phyloP scores from a whole-genome alignment of 2,888 invertebrate genomes.

The Patella depressa region DNA sequence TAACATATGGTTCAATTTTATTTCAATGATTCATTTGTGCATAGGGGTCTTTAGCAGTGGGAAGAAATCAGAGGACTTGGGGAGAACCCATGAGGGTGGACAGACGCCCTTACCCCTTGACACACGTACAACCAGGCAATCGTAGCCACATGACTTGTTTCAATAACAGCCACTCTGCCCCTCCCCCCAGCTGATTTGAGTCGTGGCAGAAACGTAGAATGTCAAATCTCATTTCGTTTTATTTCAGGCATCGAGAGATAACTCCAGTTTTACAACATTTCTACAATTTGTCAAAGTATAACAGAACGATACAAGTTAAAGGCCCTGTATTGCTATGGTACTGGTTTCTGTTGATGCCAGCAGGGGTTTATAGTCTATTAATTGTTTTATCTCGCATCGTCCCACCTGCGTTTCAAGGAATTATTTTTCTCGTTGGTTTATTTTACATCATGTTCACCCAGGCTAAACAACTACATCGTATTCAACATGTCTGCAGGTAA shows the following conservation, averaged over 20 bases:
- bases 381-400: constrained; percentile 38
- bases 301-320: constrained; percentile 19
- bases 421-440: constrained; percentile 45
- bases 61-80: too few relatives aligned
- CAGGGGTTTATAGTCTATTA: constrained; percentile 40
- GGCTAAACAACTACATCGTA: constrained; percentile 50
- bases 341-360: constrained; percentile 54
- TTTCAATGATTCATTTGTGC: too few relatives aligned
- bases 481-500: constrained; percentile 62
- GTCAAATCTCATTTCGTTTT: not conserved
- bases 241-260: constrained; percentile 51
- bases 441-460: constrained; percentile 34
- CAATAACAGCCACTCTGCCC: too few relatives aligned
- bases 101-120: too few relatives aligned
- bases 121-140: too few relatives aligned
- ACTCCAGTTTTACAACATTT: constrained; percentile 43
- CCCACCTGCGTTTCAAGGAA: constrained; percentile 44
- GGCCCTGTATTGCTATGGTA: constrained; percentile 60
- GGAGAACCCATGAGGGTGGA: too few relatives aligned
- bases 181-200: too few relatives aligned
- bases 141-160: too few relatives aligned
- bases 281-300: constrained; percentile 34
- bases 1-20: too few relatives aligned
- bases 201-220: too few relatives aligned
- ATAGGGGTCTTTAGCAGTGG: too few relatives aligned